Evolutionary conservation across 2,113 vertebrate genomes (phyloP), one percentile per base, ranked within the genome.

Genomic region (Callipepla californica): DNA sequence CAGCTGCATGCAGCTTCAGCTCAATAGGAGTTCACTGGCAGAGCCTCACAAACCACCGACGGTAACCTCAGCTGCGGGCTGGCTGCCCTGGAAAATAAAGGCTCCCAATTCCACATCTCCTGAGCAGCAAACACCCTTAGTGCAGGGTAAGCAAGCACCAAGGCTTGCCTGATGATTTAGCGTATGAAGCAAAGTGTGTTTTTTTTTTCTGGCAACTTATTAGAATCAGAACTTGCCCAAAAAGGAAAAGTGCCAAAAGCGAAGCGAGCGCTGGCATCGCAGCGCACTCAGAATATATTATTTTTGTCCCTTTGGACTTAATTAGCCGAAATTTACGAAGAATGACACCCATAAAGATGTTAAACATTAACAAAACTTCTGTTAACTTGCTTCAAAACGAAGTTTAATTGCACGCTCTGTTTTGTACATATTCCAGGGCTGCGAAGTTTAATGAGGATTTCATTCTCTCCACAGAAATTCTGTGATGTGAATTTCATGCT

Each of bases 311-410:
- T 95, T 92, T 94, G 97, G 97, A 98, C 95, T 98, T 96, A 97
- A 98, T 98, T 98, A 98, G 96, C 91, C 92, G 93, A 96, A 97
- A 97, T 97, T 97, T 92, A 90, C 81, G 66, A 77, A 90, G 91
- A 96, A 93, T 63, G 76, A 94, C 95, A 96, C 92, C 90, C 85
- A 92, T 96, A 89, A 95, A 96, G 76, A 96, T 95, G 96, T 92
- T 97, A 96, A 95, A 87, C 94, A 94, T 84, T 18, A 95, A 92
- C 96, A 96, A 95, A 95, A 96, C 94, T 97, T 94, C 91, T 76
- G 70, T 86, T 95, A 78, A 88, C 74, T 94, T 55, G 34, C 83
- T 92, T 94, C 90, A 88, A 92, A 96, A 91, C 38, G 36, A 82
- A 94, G 75, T 95, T 92, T 80, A 97, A 96, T 93, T 93, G 74